phyloP scores from a whole-genome alignment of 2,888 invertebrate genomes.

The Meandrusa payeni region DNA sequence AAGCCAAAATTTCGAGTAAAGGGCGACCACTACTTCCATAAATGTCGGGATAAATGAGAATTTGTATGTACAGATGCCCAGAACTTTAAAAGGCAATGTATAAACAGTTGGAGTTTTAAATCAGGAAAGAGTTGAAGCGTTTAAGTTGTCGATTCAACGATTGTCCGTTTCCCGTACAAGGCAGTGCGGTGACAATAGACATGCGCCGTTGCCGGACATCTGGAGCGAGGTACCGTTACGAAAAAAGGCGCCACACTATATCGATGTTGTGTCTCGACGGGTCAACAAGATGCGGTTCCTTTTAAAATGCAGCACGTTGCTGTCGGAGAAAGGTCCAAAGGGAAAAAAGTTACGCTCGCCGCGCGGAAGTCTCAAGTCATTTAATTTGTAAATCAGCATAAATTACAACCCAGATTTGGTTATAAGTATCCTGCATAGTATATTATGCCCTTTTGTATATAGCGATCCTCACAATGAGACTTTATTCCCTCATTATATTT shows the following conservation, averaged over 20 bases:
- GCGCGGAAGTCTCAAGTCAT: constrained; percentile 29
- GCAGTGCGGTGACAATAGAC: constrained; percentile 43
- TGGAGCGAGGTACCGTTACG: constrained; percentile 53
- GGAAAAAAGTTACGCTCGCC: constrained; percentile 46
- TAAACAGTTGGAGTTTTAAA: too few relatives aligned
- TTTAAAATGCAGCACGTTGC: constrained; percentile 40
- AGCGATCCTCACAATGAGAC: too few relatives aligned
- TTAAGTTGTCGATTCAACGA: constrained; percentile 6
- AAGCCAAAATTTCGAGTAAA: too few relatives aligned
- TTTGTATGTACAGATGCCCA: too few relatives aligned
- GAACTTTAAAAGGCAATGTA: too few relatives aligned
- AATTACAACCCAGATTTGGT: too few relatives aligned
- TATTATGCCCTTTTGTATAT: too few relatives aligned
- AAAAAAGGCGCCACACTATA: constrained; percentile 44
- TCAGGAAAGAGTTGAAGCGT: too few relatives aligned
- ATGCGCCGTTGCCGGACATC: constrained; percentile 35
- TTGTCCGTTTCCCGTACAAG: constrained; percentile 35
- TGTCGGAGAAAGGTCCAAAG: constrained; percentile 46
- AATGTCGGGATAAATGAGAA: too few relatives aligned
- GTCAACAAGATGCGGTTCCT: constrained; percentile 52
- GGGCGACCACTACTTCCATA: too few relatives aligned
- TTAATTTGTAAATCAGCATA: constrained; percentile 22
- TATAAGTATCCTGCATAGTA: too few relatives aligned
- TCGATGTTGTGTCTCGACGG: constrained; percentile 47
- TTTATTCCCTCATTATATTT: too few relatives aligned